Percentiles rank a stretch among this genome's conserved stretches.
Conservation (phyloP, 2,888 invertebrate species). For the Caenorhabditis sinica region DNA sequence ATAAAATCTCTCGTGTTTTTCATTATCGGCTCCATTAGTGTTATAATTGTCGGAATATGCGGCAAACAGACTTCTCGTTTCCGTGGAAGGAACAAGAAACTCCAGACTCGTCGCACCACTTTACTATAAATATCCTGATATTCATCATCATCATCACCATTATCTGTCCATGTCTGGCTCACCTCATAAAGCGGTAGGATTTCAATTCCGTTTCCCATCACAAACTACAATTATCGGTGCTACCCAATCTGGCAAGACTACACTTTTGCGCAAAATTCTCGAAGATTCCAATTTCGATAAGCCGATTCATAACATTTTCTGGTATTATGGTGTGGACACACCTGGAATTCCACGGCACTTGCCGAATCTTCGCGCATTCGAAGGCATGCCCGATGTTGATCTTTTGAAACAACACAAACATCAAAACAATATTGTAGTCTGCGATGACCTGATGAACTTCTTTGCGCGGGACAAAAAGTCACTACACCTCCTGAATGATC, state of each 20-base stretch:
- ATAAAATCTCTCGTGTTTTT: conserved; percentile 1
- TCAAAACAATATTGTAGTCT: conserved; percentile 14
- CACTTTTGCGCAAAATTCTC: conserved; percentile 21
- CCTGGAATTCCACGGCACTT: neutral
- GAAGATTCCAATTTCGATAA: conserved; percentile 5
- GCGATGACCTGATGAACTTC: conserved; percentile 33
- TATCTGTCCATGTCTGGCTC: neutral
- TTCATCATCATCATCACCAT: neutral
- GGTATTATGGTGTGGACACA: conserved; percentile 30
- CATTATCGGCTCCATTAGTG: neutral
- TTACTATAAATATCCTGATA: neutral
- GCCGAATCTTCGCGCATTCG: neutral
- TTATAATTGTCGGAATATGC: neutral
- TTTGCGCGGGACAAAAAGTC: conserved; percentile 1
- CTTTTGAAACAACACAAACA: conserved; percentile 21
- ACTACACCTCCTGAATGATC: neutral
- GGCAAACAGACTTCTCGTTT: neutral
- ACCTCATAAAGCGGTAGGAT: conserved; percentile 1
- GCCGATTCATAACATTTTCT: conserved; percentile 37
- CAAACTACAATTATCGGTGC: conserved; percentile 34
- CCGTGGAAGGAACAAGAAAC: neutral
- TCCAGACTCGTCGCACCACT: too few relatives aligned
- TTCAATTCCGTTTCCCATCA: conserved; percentile 25
- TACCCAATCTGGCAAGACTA: conserved; percentile 4
- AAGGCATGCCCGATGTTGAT: conserved; percentile 23